These are phyloP conservation scores for Coreius guichenoti DNA, from an alignment of 2,797 vertebrate species.

Conservation along the genomic window DNA sequence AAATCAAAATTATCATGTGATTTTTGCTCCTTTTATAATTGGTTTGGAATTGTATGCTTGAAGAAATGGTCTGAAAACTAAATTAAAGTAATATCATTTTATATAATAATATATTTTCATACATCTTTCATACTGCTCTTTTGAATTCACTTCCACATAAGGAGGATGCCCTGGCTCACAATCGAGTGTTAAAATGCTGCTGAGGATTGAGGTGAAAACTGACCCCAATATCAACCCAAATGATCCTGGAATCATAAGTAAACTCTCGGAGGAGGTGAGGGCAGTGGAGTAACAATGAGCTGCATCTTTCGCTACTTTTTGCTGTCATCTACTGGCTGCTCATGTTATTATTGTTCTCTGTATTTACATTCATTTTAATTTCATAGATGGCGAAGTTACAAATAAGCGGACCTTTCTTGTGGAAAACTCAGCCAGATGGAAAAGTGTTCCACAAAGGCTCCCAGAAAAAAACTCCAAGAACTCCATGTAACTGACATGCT, in stretches of 20 bases:
- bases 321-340: background rate
- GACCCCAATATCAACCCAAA: background rate
- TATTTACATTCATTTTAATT: background rate
- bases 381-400: background rate
- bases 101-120: background rate
- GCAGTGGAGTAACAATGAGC: background rate
- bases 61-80: background rate
- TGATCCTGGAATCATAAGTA: background rate
- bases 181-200: background rate
- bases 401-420: background rate
- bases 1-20: background rate
- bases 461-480: background rate
- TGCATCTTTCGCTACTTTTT: background rate
- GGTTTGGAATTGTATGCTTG: background rate
- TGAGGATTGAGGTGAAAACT: slow-evolving; percentile 7
- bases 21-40: background rate
- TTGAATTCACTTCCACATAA: background rate
- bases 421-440: slow-evolving; percentile 20
- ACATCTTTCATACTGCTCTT: background rate
- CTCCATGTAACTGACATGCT: background rate
- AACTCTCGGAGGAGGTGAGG: background rate
- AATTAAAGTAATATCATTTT: background rate
- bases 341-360: background rate
- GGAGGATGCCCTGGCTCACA: background rate
- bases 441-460: background rate